Evolutionary conservation across 2,888 invertebrate species (phyloP).

Genomic region (Synanthedon andrenaeformis): DNA sequence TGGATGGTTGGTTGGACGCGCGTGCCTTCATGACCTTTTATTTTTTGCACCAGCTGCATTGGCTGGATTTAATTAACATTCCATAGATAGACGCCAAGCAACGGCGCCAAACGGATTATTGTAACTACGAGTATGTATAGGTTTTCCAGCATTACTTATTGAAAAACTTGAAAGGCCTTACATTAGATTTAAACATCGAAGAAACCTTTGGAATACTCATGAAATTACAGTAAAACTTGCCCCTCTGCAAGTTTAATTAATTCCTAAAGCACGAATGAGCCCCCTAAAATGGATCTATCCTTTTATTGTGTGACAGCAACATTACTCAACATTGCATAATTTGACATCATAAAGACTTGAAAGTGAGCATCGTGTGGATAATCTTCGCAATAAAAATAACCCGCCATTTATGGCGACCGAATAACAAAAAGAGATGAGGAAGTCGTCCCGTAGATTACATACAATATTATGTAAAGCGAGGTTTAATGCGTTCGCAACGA

Average conservation of each 20-base stretch:
- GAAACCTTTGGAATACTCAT: neutral
- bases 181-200: neutral
- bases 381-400: constrained; percentile 2
- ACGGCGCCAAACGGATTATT: constrained; percentile 11
- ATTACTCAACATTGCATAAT: constrained; percentile 7
- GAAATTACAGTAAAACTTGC: neutral
- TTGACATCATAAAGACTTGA: constrained; percentile 7
- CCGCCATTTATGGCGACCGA: constrained; percentile 1
- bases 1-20: constrained; percentile 12
- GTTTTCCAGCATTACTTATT: neutral
- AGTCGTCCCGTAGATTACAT: constrained; percentile 3
- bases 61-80: constrained; percentile 32
- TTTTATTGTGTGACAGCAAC: neutral
- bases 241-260: neutral
- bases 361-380: constrained; percentile 5
- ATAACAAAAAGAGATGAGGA: constrained; percentile 3
- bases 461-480: constrained; percentile 4
- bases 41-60: constrained; percentile 31
- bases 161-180: neutral
- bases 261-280: neutral
- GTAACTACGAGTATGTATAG: neutral
- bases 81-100: constrained; percentile 13
- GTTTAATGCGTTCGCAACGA: constrained; percentile 2
- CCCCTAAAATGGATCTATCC: neutral
- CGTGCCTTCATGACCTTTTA: constrained; percentile 50